Evolutionary conservation across 2,888 invertebrate genomes (phyloP), one percentile per base, ranked within the genome.

Genomic region (Ectobius pallidus): DNA sequence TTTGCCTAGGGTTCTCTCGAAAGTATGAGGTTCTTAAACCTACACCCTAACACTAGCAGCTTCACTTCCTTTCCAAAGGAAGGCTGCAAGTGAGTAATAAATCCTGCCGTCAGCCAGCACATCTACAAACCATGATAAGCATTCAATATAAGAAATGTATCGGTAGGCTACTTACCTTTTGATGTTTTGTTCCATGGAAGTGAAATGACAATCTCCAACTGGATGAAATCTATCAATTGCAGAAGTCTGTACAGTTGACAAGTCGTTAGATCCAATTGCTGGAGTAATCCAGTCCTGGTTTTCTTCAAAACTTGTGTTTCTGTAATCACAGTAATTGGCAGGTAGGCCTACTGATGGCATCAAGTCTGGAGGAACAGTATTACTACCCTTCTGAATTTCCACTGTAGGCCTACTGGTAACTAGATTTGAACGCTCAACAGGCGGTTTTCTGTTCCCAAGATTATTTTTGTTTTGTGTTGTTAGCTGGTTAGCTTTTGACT

Each of bases 221-320:
- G 32, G 32, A 58, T 30, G 16, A 6, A 58, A 58, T 32, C 58
- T 30, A 30, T 58, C 58, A 58, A 16, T 9, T n/a, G 11, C 27
- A n/a, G 22, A 9, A 30, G 58, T 2, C 16, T n/a, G 58, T 18
- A 30, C 58, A n/a, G n/a, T 4, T 30, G n/a, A 1, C n/a, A 30
- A 2, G 7, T 58, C n/a, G n/a, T 30, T 58, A n/a, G 9, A 30
- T 3, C 58, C 27, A 25, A 58, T n/a, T 7, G 20, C 11, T 3
- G 27, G 68, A 9, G 68, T 22, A 7, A 58, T n/a, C 69, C 69
- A 69, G n/a, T 69, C 55, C 22, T 22, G 20, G 25, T 69, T 69
- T 27, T 58, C 69, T 27, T 69, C 69, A 9, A 71, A 20, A 78
- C 80, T 79, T 77, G 83, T 82, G 76, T 83, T 58, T 30, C 30